A percentile compares a stretch with the other conserved stretches of the same genome.
These are phyloP conservation scores for Papilio elwesi DNA, from an alignment of 2,888 invertebrate genomes.

Conservation along the genomic window DNA sequence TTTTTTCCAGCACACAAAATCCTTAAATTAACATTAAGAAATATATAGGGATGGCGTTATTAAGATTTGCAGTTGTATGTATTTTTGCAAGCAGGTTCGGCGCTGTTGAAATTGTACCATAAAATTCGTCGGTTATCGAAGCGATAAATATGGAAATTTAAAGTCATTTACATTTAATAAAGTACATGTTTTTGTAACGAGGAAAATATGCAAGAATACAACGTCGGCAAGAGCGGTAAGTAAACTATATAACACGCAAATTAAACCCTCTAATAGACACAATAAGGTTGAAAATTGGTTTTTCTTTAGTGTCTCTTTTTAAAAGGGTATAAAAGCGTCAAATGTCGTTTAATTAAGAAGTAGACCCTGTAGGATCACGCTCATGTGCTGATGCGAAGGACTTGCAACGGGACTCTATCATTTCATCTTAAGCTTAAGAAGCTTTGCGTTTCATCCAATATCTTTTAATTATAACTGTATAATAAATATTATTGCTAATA, in stretches of 20 bases:
- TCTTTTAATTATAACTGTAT: background rate
- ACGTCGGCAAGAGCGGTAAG: background rate
- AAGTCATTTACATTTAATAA: slow-evolving; percentile 30
- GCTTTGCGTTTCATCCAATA: background rate
- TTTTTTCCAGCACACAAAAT: background rate
- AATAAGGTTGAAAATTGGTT: slow-evolving; percentile 1
- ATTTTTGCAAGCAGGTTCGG: background rate
- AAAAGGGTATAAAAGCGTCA: slow-evolving; percentile 21
- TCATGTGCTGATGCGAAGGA: background rate
- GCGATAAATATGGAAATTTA: slow-evolving; percentile 33
- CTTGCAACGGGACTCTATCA: background rate
- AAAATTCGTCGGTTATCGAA: slow-evolving; percentile 13
- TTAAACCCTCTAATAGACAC: background rate
- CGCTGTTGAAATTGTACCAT: background rate
- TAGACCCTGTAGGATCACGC: background rate
- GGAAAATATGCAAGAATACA: slow-evolving; percentile 17
- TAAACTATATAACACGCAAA: background rate
- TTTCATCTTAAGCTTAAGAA: background rate
- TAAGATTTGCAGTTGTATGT: background rate
- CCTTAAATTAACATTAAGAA: background rate
- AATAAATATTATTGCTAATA: too few relatives aligned
- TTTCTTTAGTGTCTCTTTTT: background rate
- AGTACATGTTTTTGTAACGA: slow-evolving; percentile 28
- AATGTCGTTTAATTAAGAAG: slow-evolving; percentile 29
- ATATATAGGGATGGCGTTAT: background rate